These are phyloP conservation scores for Apomyelois bistriatella DNA, from an alignment of 2,888 invertebrate species.

Conservation along the genomic window DNA sequence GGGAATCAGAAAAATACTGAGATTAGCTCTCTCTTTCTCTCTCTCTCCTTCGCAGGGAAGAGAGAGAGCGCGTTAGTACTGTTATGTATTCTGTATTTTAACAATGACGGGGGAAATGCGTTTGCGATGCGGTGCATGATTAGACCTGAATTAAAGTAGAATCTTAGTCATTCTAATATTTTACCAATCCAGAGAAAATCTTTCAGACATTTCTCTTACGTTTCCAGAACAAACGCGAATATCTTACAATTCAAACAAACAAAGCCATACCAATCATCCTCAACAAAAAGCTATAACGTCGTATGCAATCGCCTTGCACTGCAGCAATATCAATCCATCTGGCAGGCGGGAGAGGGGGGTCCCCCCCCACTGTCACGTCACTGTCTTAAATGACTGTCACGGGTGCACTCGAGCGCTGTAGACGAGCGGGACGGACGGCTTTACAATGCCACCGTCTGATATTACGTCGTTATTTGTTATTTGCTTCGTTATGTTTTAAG, in stretches of 20 bases:
- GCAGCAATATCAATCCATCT: slow-evolving; percentile 79
- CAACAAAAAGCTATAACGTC: slow-evolving; percentile 28
- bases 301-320: slow-evolving; percentile 73
- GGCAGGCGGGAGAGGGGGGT: slow-evolving; percentile 41
- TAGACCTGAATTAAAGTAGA: too few relatives aligned
- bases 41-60: too few relatives aligned
- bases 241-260: background rate
- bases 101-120: too few relatives aligned
- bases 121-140: too few relatives aligned
- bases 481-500: slow-evolving; percentile 29
- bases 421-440: slow-evolving; percentile 71
- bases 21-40: too few relatives aligned
- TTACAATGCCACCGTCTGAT: slow-evolving; percentile 56
- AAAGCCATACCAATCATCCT: slow-evolving; percentile 5
- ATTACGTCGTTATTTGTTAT: slow-evolving; percentile 71
- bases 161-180: too few relatives aligned
- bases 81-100: too few relatives aligned
- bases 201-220: background rate
- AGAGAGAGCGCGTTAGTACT: too few relatives aligned
- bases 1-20: too few relatives aligned
- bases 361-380: slow-evolving; percentile 58
- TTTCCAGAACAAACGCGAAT: background rate
- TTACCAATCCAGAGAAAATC: too few relatives aligned
- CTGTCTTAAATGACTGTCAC: slow-evolving; percentile 79
- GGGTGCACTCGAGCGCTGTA: slow-evolving; percentile 66